These are phyloP conservation scores for Clinocottus analis DNA, from an alignment of 2,113 vertebrate species.

Conservation along the genomic window DNA sequence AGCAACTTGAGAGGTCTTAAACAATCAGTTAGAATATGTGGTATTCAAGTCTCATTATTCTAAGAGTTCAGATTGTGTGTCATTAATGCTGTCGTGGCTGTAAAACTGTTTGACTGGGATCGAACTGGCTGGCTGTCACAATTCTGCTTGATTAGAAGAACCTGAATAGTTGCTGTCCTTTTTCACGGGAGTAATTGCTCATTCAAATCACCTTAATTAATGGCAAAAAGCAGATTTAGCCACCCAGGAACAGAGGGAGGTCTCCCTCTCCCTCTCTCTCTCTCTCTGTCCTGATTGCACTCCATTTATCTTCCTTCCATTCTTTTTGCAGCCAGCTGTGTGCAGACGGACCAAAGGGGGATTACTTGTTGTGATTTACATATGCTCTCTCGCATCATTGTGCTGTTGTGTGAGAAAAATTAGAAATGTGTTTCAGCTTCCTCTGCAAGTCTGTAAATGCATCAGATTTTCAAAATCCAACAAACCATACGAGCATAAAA, in stretches of 20 bases:
- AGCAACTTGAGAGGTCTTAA: constrained; percentile 2
- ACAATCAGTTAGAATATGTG: not conserved
- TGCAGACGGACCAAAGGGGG: constrained; percentile 43
- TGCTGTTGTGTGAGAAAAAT: not conserved
- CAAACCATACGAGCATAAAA: not conserved
- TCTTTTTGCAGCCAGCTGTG: constrained; percentile 61
- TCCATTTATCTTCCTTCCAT: constrained; percentile 41
- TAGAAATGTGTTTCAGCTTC: constrained; percentile 3
- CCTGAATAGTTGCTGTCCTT: constrained; percentile 47
- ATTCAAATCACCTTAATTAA: constrained; percentile 60
- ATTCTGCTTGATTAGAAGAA: constrained; percentile 44
- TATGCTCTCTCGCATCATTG: constrained; percentile 20
- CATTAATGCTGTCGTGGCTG: not conserved
- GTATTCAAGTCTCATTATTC: not conserved
- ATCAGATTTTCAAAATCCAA: constrained; percentile 16
- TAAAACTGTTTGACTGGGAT: constrained; percentile 11
- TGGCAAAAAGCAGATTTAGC: constrained; percentile 58
- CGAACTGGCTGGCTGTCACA: constrained; percentile 8
- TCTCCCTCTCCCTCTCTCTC: constrained; percentile 30
- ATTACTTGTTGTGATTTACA: constrained; percentile 62
- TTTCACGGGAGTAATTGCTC: constrained; percentile 48
- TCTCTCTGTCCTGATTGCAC: constrained; percentile 63
- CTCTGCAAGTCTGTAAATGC: not conserved
- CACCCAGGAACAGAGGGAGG: constrained; percentile 25
- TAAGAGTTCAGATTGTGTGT: constrained; percentile 1